Base-by-base conservation (phyloP, 1,140 invertebrate genomes). In the Drosophila nigrodunni region DNA sequence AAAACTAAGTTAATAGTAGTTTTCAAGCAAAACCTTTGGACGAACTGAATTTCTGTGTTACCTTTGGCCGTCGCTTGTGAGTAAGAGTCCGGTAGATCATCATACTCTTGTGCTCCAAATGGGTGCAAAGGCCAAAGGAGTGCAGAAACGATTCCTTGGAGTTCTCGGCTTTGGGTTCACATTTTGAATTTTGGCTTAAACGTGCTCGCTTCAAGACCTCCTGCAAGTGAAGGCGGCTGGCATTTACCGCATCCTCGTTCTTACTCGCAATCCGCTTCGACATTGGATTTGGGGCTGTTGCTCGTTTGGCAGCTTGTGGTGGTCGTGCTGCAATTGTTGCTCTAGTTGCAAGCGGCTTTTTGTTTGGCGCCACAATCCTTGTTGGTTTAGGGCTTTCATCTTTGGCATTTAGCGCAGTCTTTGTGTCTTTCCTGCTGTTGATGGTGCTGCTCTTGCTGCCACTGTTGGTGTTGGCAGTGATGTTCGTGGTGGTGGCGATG, bases 201-300 rank as follows among this genome's bases (percentile, higher is more conserved):
- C 74, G 85, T 1, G 83, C 85, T 7, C 79, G 50, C 11, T 78
- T 67, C 1, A 87, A 59, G 13, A 67, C 77, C n/a, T 73, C 77
- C 15, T 87, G 73, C 54, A 88, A 72, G 15, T 88, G 69, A 4
- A 78, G 61, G 2, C 83, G 85, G 30, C 85, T 88, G 5, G 52
- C 74, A 34, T 50, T 71, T 0, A 88, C 64, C 46, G 25, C 80
- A 44, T 73, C 25, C 25, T 30, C 61, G 57, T 15, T 43, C 13
- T 66, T 57, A 4, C 10, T 60, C 11, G 49, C 41, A 34, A 11
- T 21, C 25, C 25, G 25, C 18, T 54, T 9, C 30, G 13, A 15
- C 41, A n/a, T 9, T 41, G 6, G 25, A 30, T 30, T 30, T 30
- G 57, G 43, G 15, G 10, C 10, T 37, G 10, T 25, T 49, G 34